Base-by-base conservation (phyloP, 2,888 invertebrate genomes). In the Pheosia tremula region DNA sequence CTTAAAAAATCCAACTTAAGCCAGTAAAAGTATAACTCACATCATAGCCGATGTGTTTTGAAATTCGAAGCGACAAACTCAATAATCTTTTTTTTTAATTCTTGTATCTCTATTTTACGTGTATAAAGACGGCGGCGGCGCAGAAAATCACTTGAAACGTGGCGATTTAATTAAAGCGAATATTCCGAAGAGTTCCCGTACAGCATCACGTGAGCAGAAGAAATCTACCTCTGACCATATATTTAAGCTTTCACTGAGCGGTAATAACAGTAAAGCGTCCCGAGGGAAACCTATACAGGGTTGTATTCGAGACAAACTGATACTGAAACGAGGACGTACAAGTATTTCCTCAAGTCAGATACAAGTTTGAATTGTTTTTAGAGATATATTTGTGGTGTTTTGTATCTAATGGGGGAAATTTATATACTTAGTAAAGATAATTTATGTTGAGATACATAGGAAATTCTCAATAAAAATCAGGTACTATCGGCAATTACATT, bases 251-350 rank as follows among this genome's bases (percentile, higher is more conserved):
- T 80, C 82, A 78, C 82, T 79, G 81, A 83, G 79, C 79, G 83
- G 86, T 86, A 81, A 85, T 89, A 88, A 87, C 86, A 84, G 81
- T 90, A 89, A 90, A 90, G 81, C 80, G 85, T 84, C 88, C 84
- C 78, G 69, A 72, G 85, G 83, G 87, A 85, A 78, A 66, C 73
- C 70, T 63, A 36, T 5, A 56, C 79, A 75, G 83, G 69, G 69
- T 13, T 61, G 79, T 62, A 80, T 67, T 74, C 36, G 45, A 13
- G 9, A 24, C 10, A 24, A 13, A 50, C 24, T 45, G 10, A 24
- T 24, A 24, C 24, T 24, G 11, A 8, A 45, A 45, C 4, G 10
- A 45, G 45, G 45, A 41, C 6, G 8, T 41, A 8, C 41, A 41
- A 41, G 7, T 41, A 7, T 41, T 41, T 41, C 41, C 4, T 41